phyloP scores from a whole-genome alignment of 2,797 vertebrate genomes.

The Moxostoma hubbsi region DNA sequence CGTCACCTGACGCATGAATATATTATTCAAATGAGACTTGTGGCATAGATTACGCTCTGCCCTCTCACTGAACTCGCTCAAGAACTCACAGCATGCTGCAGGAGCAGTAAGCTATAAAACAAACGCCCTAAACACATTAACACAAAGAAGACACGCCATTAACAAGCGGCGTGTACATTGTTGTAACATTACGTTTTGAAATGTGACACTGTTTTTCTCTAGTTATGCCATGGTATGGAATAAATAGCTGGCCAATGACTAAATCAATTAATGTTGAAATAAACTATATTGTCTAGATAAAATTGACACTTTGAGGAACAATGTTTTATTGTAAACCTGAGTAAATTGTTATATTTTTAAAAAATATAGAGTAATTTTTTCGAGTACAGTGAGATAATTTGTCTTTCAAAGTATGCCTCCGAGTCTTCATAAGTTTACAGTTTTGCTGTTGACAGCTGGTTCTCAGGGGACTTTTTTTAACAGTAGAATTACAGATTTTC shows the following conservation, averaged over 20 bases:
- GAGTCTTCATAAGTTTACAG: neutral
- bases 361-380: no score
- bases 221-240: neutral
- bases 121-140: conserved; percentile 30
- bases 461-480: neutral
- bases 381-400: neutral
- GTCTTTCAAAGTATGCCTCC: neutral
- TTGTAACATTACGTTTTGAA: neutral
- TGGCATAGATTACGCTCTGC: conserved; percentile 55
- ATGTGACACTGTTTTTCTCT: neutral
- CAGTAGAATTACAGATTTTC: neutral
- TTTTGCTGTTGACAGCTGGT: neutral
- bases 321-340: neutral
- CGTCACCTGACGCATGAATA: conserved; percentile 81
- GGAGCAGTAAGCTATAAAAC: neutral
- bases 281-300: no score
- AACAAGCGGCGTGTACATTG: neutral
- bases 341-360: no score
- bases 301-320: no score
- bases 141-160: conserved; percentile 9
- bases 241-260: neutral
- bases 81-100: conserved; percentile 55
- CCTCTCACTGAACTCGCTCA: conserved; percentile 73
- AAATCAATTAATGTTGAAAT: no score
- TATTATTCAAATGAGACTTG: conserved; percentile 69